Conservation (phyloP, 2,888 invertebrate species). For the Polydesmus complanatus region DNA sequence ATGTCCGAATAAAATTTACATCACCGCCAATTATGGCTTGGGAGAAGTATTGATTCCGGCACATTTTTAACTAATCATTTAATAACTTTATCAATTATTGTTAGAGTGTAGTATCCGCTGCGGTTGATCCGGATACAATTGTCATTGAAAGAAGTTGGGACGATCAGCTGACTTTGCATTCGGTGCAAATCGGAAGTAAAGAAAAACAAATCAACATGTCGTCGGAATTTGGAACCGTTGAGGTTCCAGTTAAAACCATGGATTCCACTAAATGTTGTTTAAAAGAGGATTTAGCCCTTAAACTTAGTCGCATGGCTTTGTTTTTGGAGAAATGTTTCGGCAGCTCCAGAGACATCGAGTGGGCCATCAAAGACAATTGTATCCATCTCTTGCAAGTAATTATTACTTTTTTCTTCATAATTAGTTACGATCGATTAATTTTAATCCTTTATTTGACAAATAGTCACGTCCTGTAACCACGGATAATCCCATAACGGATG, state of each 20-base stretch:
- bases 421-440: not conserved
- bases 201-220: not conserved
- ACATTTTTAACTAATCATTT: slow-evolving; percentile 1
- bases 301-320: slow-evolving; percentile 43
- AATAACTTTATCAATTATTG: slow-evolving; percentile 21
- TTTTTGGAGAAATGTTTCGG: slow-evolving; percentile 53
- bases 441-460: slow-evolving; percentile 23
- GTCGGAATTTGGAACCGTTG: not conserved
- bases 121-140: slow-evolving; percentile 60
- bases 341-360: slow-evolving; percentile 62
- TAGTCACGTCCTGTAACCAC: slow-evolving; percentile 62
- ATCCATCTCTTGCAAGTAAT: slow-evolving; percentile 13
- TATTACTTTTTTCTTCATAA: too few species aligned
- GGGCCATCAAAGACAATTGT: slow-evolving; percentile 50
- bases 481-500: slow-evolving; percentile 55
- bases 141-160: slow-evolving; percentile 41
- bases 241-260: not conserved
- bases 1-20: slow-evolving; percentile 49
- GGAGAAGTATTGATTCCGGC: slow-evolving; percentile 51
- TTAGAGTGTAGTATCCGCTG: slow-evolving; percentile 64
- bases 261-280: slow-evolving; percentile 38
- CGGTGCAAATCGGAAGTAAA: slow-evolving; percentile 14
- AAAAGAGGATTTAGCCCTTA: slow-evolving; percentile 39
- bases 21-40: slow-evolving; percentile 67
- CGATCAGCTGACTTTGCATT: slow-evolving; percentile 35